Base-by-base conservation (phyloP, 2,797 vertebrate species). In the Yasuhikotakia modesta region DNA sequence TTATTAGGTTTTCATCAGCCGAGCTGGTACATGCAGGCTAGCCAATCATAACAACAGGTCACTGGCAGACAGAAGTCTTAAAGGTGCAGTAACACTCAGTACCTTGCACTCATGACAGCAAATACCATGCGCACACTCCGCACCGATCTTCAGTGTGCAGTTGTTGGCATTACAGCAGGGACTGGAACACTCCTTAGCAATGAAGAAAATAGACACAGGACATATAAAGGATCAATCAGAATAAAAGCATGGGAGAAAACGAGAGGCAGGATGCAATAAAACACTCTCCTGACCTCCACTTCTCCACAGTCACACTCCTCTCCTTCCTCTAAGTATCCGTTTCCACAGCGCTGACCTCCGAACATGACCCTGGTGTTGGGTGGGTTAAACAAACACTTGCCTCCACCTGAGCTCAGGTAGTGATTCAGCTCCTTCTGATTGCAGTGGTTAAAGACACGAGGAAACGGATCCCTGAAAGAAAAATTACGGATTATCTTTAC, bases 291-390 rank as follows among this genome's bases (percentile, higher is more conserved):
- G 83, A 99, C 98, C 94, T 98, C 95, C 70, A 93, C 94, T 4
- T 97, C 95, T 67, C 98, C 98, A 80, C 98, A 99, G 90, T 99
- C 98, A 84, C 98, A 99, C 67, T 99, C 94, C 81, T 99, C 98
- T 1, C 97, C 97, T 0, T 98, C 95, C 90, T 99, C 98, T 88
- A 98, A 90, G 92, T 98, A 99, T 22, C 98, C 97, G 1, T 99
- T 99, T 73, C 98, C 97, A 61, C 98, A 99, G 80, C 94, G 95
- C 76, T 90, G 94, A 32, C 97, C 97, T 81, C 96, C 96, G 7
- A 96, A 96, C 87, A 99, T 92, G 0, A 85, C 90, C 79, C 89
- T 93, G 72, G 95, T 96, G 88, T 98, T 96, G 0, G 98, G 98
- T 87, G 95, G 91, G 64, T 99, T 99, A 82, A 95, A 97, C 66